Evolutionary conservation across 2,888 invertebrate species (phyloP).

Genomic region (Platycheirus albimanus): DNA sequence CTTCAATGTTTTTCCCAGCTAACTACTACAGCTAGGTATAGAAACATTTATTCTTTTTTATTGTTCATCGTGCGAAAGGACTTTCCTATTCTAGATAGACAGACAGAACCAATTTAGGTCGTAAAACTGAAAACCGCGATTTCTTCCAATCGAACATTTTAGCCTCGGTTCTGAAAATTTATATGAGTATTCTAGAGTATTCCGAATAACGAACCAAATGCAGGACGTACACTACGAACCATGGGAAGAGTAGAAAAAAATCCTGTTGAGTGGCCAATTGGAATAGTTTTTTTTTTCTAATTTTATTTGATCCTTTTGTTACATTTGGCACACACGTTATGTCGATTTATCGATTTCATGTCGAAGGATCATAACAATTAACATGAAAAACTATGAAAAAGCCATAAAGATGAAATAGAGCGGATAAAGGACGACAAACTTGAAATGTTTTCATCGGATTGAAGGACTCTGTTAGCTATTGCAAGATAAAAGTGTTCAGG

Average conservation of each 20-base stretch:
- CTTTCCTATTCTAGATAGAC: background rate
- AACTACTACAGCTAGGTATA: no score
- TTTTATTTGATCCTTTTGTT: background rate
- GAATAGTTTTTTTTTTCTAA: background rate
- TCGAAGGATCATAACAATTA: constrained; percentile 66
- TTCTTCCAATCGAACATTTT: constrained; percentile 41
- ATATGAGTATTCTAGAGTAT: constrained; percentile 15
- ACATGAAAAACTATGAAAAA: constrained; percentile 41
- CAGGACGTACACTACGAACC: background rate
- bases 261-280: constrained; percentile 59
- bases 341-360: constrained; percentile 66
- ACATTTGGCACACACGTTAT: constrained; percentile 42
- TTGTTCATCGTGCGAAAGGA: constrained; percentile 7
- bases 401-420: constrained; percentile 67
- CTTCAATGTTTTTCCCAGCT: constrained; percentile 10
- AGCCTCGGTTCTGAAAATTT: constrained; percentile 4
- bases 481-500: no score
- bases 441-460: background rate
- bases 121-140: constrained; percentile 60
- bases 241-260: background rate
- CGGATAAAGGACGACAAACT: constrained; percentile 15
- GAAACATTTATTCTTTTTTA: background rate
- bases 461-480: no score
- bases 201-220: constrained; percentile 22
- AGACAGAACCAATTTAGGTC: constrained; percentile 30